These are phyloP conservation scores for Anoplophora glabripennis DNA, from an alignment of 1,140 invertebrate genomes.

Conservation along the genomic window DNA sequence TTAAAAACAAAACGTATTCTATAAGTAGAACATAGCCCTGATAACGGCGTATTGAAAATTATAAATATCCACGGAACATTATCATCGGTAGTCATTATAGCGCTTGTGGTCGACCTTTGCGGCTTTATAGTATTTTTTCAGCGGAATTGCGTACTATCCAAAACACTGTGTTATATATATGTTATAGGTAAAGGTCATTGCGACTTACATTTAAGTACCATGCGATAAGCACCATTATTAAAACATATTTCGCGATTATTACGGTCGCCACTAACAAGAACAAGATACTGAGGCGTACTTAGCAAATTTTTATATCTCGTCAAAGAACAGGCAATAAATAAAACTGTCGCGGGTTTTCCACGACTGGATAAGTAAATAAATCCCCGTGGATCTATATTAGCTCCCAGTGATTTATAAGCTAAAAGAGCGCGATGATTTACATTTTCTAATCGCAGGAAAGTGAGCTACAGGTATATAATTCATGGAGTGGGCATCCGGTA, in stretches of 20 bases:
- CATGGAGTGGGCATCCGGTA: slow-evolving; percentile 34
- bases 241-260: slow-evolving; percentile 3
- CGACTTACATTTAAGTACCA: background rate
- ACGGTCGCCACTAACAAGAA: background rate
- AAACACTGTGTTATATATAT: no score
- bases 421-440: slow-evolving; percentile 27
- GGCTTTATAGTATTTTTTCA: no score
- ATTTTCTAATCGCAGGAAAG: slow-evolving; percentile 36
- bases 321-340: slow-evolving; percentile 2
- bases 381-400: slow-evolving; percentile 12
- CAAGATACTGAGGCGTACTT: slow-evolving; percentile 11
- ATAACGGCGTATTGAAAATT: no score
- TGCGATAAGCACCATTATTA: slow-evolving; percentile 1
- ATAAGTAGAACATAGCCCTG: no score
- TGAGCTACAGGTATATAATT: slow-evolving; percentile 31
- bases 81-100: no score
- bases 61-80: no score
- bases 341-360: background rate
- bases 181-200: no score
- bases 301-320: slow-evolving; percentile 15
- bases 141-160: no score
- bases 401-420: slow-evolving; percentile 12
- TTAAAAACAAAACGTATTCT: no score
- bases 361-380: slow-evolving; percentile 21
- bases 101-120: no score